Evolutionary conservation across 1,140 invertebrate genomes (phyloP).

Genomic region (Thaumetopoea pityocampa): DNA sequence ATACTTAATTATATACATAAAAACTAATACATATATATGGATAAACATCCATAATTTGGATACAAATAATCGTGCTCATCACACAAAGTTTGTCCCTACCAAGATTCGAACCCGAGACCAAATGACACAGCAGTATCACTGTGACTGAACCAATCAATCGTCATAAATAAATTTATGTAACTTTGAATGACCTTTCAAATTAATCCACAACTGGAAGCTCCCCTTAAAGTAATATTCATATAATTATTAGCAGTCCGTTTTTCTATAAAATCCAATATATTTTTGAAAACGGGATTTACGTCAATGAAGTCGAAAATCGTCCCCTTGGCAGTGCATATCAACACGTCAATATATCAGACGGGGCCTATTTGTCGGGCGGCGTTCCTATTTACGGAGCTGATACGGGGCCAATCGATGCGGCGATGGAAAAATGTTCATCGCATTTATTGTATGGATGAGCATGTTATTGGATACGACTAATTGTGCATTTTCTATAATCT

Average conservation of each 20-base stretch:
- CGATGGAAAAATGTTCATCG: slow-evolving; percentile 10
- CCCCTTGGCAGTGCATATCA: slow-evolving; percentile 29
- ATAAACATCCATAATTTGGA: too few species aligned
- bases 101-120: too few species aligned
- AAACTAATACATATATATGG: too few species aligned
- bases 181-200: too few species aligned
- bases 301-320: slow-evolving; percentile 29
- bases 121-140: too few species aligned
- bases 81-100: too few species aligned
- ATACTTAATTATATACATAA: too few species aligned
- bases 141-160: too few species aligned
- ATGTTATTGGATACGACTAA: background rate
- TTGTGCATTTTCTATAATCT: too few species aligned
- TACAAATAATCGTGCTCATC: too few species aligned
- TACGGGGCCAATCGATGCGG: slow-evolving; percentile 18
- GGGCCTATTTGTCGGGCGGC: slow-evolving; percentile 29
- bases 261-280: slow-evolving; percentile 17
- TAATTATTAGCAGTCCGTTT: slow-evolving; percentile 16
- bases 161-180: too few species aligned
- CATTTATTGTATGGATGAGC: slow-evolving; percentile 6
- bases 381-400: slow-evolving; percentile 33
- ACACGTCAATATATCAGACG: slow-evolving; percentile 36
- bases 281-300: slow-evolving; percentile 24
- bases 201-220: slow-evolving; percentile 1
- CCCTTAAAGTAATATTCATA: slow-evolving; percentile 14